A percentile compares a stretch with the other conserved stretches of the same genome.
Evolutionary conservation across 2,797 vertebrate species (phyloP).

Genomic region (Melanotaenia maccullochi): DNA sequence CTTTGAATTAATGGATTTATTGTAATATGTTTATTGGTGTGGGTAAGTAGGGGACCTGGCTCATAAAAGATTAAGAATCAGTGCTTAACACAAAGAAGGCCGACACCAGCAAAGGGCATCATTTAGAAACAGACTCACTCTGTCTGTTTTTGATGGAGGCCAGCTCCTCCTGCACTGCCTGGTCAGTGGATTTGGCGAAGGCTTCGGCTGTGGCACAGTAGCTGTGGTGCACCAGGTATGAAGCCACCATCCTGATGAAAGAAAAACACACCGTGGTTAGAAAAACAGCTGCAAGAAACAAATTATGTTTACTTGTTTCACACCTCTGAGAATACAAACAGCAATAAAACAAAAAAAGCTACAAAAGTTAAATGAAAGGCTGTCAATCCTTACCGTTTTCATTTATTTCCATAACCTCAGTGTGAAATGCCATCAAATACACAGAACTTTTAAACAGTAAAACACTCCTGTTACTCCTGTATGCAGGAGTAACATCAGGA

Average conservation of each 20-base stretch:
- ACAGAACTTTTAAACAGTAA: background rate
- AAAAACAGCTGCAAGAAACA: background rate
- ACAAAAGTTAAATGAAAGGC: background rate
- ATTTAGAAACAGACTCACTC: slow-evolving; percentile 84
- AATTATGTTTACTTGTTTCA: background rate
- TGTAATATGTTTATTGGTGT: too few relatives aligned
- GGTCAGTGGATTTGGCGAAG: slow-evolving; percentile 96
- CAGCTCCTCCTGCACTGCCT: slow-evolving; percentile 96
- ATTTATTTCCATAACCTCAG: background rate
- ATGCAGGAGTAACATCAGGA: too few relatives aligned
- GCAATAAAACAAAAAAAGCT: background rate
- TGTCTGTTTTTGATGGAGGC: slow-evolving; percentile 98
- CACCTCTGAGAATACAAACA: background rate
- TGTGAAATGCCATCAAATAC: background rate
- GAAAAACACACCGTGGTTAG: background rate
- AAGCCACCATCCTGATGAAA: slow-evolving; percentile 91
- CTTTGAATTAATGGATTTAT: too few relatives aligned
- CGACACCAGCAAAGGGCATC: background rate
- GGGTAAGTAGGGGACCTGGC: too few relatives aligned
- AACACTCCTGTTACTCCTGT: background rate
- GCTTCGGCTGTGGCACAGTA: slow-evolving; percentile 96
- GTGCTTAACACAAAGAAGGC: background rate
- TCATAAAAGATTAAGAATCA: too few relatives aligned
- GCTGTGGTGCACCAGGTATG: slow-evolving; percentile 97
- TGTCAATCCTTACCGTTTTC: background rate